A percentile compares a stretch with the other conserved stretches of the same genome.
phyloP scores from a whole-genome alignment of 2,888 invertebrate species.

The Brenthis ino region DNA sequence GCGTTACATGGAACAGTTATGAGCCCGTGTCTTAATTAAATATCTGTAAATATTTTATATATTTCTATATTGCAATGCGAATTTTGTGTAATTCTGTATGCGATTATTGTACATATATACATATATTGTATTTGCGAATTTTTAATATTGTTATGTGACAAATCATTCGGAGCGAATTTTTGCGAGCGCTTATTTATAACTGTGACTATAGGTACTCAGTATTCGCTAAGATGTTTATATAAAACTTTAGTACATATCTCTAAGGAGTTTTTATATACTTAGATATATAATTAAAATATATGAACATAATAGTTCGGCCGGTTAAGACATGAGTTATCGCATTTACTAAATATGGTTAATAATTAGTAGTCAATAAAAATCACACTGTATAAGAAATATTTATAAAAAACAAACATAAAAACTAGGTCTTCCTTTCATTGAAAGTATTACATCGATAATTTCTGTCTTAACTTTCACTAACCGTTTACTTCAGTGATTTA shows the following conservation, averaged over 20 bases:
- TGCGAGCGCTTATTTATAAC: slow-evolving; percentile 1
- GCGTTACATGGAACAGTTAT: background rate
- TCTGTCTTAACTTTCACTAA: slow-evolving; percentile 14
- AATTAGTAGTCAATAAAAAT: background rate
- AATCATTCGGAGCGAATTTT: slow-evolving; percentile 4
- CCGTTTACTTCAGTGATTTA: slow-evolving; percentile 12
- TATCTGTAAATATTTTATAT: background rate
- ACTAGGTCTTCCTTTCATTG: background rate
- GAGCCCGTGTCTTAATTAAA: background rate
- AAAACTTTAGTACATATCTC: background rate
- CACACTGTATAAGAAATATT: background rate
- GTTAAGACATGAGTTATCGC: slow-evolving; percentile 22
- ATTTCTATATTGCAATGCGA: slow-evolving; percentile 11
- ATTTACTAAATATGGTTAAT: background rate
- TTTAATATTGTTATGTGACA: slow-evolving; percentile 2
- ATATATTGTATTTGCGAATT: background rate
- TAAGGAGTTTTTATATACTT: no score
- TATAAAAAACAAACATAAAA: background rate
- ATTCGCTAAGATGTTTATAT: background rate
- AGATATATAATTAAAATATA: background rate
- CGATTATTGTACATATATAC: slow-evolving; percentile 6
- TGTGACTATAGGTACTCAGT: background rate
- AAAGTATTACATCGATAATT: background rate
- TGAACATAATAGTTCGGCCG: background rate
- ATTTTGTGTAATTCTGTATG: background rate